These are phyloP conservation scores for Podilymbus podiceps DNA, from an alignment of 2,113 vertebrate species.

Conservation along the genomic window DNA sequence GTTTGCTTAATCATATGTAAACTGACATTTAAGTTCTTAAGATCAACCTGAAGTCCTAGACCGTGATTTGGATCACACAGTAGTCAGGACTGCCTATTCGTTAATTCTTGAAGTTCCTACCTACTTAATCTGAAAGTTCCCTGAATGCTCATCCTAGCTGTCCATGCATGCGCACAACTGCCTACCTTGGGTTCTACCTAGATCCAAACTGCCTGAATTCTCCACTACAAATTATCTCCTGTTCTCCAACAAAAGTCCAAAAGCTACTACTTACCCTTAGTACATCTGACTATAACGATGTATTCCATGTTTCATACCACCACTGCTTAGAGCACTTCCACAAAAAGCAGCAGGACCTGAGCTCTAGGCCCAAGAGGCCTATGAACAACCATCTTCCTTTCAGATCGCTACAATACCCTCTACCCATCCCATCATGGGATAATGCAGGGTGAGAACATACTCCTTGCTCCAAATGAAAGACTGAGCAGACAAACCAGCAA, in stretches of 20 bases:
- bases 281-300: neutral
- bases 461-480: neutral
- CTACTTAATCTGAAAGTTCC: neutral
- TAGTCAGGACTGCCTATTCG: neutral
- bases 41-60: neutral
- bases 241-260: neutral
- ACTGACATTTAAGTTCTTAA: neutral
- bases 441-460: neutral
- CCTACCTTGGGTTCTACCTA: neutral
- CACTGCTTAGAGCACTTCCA: neutral
- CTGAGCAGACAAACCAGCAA: neutral
- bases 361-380: neutral
- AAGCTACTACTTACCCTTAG: neutral
- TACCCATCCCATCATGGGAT: neutral
- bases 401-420: neutral
- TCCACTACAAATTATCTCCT: neutral
- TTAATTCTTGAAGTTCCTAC: neutral
- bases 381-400: neutral
- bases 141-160: neutral
- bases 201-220: neutral
- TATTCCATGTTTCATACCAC: neutral
- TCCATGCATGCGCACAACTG: neutral
- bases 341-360: neutral
- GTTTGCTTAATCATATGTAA: neutral
- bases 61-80: neutral